phyloP scores from a whole-genome alignment of 1,140 invertebrate genomes.

The Goniozus legneri region DNA sequence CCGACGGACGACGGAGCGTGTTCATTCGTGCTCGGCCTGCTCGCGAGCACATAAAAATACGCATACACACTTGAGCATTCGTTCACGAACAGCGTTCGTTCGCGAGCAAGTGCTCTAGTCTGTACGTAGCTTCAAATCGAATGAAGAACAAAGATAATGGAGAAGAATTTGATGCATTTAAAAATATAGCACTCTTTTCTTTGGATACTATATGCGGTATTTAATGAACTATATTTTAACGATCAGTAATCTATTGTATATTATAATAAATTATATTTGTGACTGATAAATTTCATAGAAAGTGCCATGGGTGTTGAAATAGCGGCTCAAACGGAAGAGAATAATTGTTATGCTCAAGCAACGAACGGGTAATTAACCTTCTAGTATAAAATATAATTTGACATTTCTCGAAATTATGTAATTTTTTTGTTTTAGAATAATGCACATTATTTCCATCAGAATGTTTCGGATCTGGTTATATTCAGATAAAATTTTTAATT shows the following conservation, averaged over 20 bases:
- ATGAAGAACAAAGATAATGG: conserved; percentile 50
- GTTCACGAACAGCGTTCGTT: too few relatives aligned
- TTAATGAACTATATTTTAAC: conserved; percentile 24
- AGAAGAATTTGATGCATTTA: conserved; percentile 60
- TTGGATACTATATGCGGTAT: conserved; percentile 76
- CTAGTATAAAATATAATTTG: not conserved
- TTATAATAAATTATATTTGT: not conserved
- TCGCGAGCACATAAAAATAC: too few relatives aligned
- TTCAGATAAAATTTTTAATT: conserved; percentile 55
- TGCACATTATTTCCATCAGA: conserved; percentile 43
- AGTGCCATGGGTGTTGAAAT: conserved; percentile 68
- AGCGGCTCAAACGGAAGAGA: conserved; percentile 56
- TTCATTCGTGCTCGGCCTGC: too few relatives aligned
- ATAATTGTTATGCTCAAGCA: conserved; percentile 63
- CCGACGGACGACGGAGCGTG: too few relatives aligned
- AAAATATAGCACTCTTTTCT: conserved; percentile 65
- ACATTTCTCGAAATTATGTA: not conserved
- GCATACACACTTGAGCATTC: too few relatives aligned
- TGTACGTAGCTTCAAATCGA: conserved; percentile 58
- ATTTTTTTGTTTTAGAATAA: conserved; percentile 28
- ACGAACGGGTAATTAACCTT: conserved; percentile 54
- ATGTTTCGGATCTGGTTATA: conserved; percentile 58
- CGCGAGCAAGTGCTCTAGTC: too few relatives aligned
- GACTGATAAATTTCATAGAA: conserved; percentile 52
- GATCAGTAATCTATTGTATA: too few relatives aligned